Conservation (phyloP, 2,888 invertebrate species). For the Protonemura montana region DNA sequence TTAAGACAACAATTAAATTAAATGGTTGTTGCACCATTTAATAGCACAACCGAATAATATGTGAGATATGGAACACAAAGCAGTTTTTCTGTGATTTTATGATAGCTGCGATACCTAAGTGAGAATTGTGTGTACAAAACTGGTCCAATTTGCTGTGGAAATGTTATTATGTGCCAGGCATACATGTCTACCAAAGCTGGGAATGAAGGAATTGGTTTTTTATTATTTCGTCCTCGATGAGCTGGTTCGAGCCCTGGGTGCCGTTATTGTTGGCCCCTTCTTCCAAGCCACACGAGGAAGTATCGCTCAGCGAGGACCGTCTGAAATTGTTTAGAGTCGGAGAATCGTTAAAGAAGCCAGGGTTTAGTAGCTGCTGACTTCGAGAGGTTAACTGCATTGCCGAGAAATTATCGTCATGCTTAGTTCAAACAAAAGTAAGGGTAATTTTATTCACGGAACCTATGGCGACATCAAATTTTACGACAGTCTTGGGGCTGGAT, state of each 20-base stretch:
- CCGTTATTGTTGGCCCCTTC: slow-evolving; percentile 14
- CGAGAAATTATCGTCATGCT: no score
- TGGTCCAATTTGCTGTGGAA: background rate
- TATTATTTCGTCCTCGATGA: slow-evolving; percentile 19
- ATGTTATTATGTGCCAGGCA: background rate
- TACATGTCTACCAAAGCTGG: slow-evolving; percentile 23
- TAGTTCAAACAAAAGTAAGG: no score
- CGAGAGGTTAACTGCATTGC: no score
- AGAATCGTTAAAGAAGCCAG: background rate
- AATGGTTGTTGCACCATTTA: background rate
- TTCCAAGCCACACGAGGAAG: background rate
- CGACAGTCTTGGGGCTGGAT: no score
- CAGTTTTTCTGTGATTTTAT: no score
- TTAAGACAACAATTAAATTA: background rate
- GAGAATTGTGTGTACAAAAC: background rate
- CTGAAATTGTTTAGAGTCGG: background rate
- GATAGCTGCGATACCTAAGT: no score
- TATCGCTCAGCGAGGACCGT: background rate
- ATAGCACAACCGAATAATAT: background rate
- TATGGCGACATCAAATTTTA: no score
- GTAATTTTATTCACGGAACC: no score
- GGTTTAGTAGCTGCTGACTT: background rate
- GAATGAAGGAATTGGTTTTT: slow-evolving; percentile 35
- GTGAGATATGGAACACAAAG: background rate
- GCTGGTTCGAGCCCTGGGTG: background rate